phyloP scores from a whole-genome alignment of 2,797 vertebrate genomes.

The Mionectes olivaceus region DNA sequence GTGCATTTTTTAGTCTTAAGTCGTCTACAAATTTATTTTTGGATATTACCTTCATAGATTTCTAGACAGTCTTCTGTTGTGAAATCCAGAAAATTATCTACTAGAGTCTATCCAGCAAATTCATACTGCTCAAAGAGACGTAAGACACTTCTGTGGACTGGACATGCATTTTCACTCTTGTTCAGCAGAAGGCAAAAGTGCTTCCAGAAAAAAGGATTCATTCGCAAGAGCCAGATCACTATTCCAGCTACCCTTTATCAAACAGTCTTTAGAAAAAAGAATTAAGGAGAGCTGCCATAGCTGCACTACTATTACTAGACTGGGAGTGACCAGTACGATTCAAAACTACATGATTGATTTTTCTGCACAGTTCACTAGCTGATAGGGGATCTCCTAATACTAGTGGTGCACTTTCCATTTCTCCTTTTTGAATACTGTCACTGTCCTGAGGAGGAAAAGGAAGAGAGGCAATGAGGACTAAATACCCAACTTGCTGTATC shows the following conservation, averaged over 20 bases:
- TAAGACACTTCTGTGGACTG: background rate
- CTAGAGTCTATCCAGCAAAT: background rate
- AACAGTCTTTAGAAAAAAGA: background rate
- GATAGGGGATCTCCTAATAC: background rate
- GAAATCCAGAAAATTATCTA: background rate
- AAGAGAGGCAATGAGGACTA: background rate
- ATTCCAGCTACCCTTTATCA: background rate
- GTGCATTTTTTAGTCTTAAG: background rate
- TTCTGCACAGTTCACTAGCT: background rate
- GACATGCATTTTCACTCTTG: background rate
- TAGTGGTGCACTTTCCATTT: background rate
- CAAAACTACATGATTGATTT: background rate
- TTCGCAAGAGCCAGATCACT: background rate
- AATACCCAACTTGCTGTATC: background rate
- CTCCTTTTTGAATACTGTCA: background rate
- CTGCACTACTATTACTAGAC: background rate
- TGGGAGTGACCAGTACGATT: background rate
- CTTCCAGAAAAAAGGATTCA: background rate
- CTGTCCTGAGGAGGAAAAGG: background rate
- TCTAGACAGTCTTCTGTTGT: background rate
- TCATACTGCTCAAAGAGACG: accelerated
- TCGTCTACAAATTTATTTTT: background rate
- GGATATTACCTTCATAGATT: background rate
- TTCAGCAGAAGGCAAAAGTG: background rate
- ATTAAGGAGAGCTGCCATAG: background rate